phyloP scores from a whole-genome alignment of 1,140 invertebrate genomes.

The Nautilus pompilius region DNA sequence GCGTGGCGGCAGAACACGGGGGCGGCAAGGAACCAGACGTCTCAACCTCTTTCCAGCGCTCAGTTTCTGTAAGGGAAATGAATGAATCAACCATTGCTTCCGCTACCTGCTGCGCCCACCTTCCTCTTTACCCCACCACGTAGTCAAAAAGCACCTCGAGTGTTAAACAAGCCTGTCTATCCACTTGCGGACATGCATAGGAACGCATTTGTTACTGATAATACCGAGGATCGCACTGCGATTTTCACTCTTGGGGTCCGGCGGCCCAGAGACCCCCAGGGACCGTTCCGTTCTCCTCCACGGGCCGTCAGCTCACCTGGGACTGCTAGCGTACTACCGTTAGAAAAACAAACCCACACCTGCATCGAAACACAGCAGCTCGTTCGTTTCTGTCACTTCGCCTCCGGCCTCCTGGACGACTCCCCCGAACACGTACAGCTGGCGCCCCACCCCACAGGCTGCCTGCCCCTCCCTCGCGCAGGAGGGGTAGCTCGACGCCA shows the following conservation, averaged over 20 bases:
- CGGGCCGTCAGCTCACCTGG: no score
- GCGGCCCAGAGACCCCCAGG: no score
- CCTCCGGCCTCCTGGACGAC: conserved; percentile 29
- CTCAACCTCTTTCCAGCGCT: conserved; percentile 31
- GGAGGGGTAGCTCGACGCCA: conserved; percentile 4
- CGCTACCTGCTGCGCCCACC: no score
- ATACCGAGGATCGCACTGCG: no score
- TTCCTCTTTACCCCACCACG: no score
- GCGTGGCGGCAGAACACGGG: conserved; percentile 34
- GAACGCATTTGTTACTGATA: no score
- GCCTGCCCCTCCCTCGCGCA: conserved; percentile 45
- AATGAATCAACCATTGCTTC: background rate
- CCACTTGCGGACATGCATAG: no score
- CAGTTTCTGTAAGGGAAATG: conserved; percentile 22
- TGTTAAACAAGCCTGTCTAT: no score
- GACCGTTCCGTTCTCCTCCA: no score
- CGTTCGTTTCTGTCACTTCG: conserved; percentile 40
- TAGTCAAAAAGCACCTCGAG: no score
- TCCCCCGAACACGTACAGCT: conserved; percentile 48
- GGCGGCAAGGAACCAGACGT: conserved; percentile 31
- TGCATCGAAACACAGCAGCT: conserved; percentile 34
- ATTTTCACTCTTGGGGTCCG: no score
- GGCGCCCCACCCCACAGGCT: conserved; percentile 30
- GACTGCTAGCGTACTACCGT: no score
- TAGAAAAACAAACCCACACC: conserved; percentile 20